Percentiles rank a stretch among this genome's conserved stretches.
phyloP scores from a whole-genome alignment of 2,888 invertebrate species.

The Chymomyza amoena region DNA sequence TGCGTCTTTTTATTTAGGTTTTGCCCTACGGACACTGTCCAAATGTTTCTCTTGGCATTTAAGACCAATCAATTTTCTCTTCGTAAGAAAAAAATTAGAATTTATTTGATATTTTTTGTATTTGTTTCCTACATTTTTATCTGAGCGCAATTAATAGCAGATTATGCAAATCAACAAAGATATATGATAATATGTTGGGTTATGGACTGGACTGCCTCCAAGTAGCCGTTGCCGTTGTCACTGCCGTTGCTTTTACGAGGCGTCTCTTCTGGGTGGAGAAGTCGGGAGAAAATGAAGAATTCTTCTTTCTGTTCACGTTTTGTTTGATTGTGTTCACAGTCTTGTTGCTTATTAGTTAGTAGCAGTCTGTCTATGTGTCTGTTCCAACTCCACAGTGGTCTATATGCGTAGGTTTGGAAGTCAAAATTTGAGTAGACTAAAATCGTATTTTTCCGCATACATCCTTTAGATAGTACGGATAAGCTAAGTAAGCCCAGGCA shows the following conservation, averaged over 20 bases:
- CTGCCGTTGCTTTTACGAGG: conserved; percentile 24
- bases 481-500: no score
- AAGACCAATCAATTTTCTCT: conserved; percentile 60
- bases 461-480: no score
- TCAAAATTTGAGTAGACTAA: no score
- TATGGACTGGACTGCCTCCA: neutral
- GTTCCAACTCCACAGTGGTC: no score
- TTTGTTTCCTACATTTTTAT: conserved; percentile 40
- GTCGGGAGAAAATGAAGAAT: neutral
- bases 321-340: conserved; percentile 9
- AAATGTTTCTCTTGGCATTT: conserved; percentile 61
- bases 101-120: conserved; percentile 4
- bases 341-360: conserved; percentile 16
- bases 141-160: conserved; percentile 73
- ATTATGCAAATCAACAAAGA: conserved; percentile 69
- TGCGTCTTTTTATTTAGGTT: neutral
- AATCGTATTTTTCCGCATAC: no score
- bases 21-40: conserved; percentile 45
- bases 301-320: neutral
- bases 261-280: neutral
- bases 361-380: neutral
- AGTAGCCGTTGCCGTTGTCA: conserved; percentile 36
- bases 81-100: neutral
- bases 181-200: conserved; percentile 38
- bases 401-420: no score